phyloP scores from a whole-genome alignment of 2,113 vertebrate species.

The Pogonocichla stellata region DNA sequence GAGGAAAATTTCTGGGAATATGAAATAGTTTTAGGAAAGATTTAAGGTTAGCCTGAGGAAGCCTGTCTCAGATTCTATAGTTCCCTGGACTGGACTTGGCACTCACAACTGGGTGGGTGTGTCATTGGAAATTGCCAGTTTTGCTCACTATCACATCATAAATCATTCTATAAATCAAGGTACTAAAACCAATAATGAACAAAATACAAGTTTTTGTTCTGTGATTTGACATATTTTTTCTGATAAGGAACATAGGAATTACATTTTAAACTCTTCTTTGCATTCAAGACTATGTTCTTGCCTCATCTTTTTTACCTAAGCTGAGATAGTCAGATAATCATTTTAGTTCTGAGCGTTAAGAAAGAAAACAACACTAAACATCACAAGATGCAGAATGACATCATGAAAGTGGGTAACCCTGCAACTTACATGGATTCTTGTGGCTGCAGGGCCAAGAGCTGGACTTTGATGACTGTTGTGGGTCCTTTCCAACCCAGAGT shows the following conservation, averaged over 20 bases:
- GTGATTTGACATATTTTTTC: background rate
- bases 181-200: background rate
- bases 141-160: background rate
- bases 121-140: background rate
- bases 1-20: background rate
- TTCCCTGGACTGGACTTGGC: background rate
- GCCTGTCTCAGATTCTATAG: background rate
- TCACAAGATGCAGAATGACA: background rate
- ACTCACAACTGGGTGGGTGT: fast-evolving
- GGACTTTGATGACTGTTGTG: fast-evolving
- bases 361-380: background rate
- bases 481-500: background rate
- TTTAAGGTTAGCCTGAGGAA: background rate
- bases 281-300: background rate
- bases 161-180: background rate
- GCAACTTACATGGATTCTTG: background rate
- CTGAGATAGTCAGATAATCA: background rate
- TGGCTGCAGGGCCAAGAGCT: background rate
- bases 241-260: background rate
- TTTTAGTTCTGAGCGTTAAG: background rate
- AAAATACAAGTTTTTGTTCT: background rate
- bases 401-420: background rate
- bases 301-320: background rate
- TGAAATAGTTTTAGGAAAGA: background rate
- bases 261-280: background rate